Evolutionary conservation across 1,140 invertebrate genomes (phyloP), one percentile per base, ranked within the genome.

Genomic region (Drusus annulatus): DNA sequence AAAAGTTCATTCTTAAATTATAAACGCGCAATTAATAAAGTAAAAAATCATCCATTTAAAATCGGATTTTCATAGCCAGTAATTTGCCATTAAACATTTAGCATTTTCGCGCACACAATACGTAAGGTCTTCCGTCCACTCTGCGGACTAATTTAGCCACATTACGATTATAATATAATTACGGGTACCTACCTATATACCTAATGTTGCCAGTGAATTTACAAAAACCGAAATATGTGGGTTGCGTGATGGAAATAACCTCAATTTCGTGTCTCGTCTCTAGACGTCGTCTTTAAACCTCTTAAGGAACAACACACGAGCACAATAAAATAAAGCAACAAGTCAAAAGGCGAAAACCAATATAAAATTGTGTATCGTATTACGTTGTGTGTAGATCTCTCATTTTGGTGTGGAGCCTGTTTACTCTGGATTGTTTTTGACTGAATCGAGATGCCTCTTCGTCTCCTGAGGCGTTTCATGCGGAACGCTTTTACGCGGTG

Each of bases 201-300:
- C 31, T 77, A 21, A 5, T 23, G n/a, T 23, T 19, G 76, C 52
- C 45, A 19, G 62, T 52, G 52, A 56, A 60, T 50, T 50, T 51
- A 45, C 25, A 52, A 8, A 52, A 19, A 68, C 65, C n/a, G 65
- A 75, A 78, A 75, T 78, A 78, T 81, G 78, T 81, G 80, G 17
- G 52, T 81, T 76, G 80, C 80, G 80, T 81, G 80, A 81, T 76
- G 54, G 25, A 78, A 73, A 78, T 77, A 78, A 28, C 73, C 80
- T 78, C 68, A 81, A 78, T 81, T 78, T 81, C 68, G 76, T 58
- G 75, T 81, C 69, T 77, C 65, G 31, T 45, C 21, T 65, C 17
- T 16, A 13, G 36, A 68, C 36, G 13, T 23, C 36, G 17, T 69
- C 31, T 19, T 31, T n/a, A n/a, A n/a, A 50, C 50, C 15, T 7